Evolutionary conservation across 2,888 invertebrate genomes (phyloP).

Genomic region (Bhutanitis thaidina): DNA sequence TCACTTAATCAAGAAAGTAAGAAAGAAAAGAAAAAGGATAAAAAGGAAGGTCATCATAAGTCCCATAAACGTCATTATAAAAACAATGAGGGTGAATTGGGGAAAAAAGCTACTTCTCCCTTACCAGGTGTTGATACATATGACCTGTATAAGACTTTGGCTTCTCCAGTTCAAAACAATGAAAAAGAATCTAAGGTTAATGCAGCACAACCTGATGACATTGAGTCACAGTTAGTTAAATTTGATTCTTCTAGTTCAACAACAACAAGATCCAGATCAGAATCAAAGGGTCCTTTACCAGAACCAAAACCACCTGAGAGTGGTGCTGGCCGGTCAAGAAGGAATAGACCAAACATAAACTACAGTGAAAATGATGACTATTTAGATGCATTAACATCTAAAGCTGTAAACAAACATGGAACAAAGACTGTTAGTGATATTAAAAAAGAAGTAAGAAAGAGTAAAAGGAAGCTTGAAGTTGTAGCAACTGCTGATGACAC

Average conservation of each 20-base stretch:
- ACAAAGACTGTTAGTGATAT: slow-evolving; percentile 65
- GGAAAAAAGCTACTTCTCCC: slow-evolving; percentile 70
- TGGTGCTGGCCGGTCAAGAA: slow-evolving; percentile 57
- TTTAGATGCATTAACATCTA: slow-evolving; percentile 68
- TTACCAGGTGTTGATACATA: slow-evolving; percentile 70
- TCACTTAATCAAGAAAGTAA: slow-evolving; percentile 59
- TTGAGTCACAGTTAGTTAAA: slow-evolving; percentile 59
- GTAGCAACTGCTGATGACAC: slow-evolving; percentile 35
- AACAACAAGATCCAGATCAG: slow-evolving; percentile 46
- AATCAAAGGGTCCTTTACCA: slow-evolving; percentile 57
- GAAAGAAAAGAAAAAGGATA: slow-evolving; percentile 69
- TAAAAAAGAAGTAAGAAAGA: slow-evolving; percentile 64
- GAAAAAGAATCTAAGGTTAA: slow-evolving; percentile 45
- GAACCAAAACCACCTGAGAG: slow-evolving; percentile 69
- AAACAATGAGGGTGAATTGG: slow-evolving; percentile 55
- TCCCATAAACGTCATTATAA: slow-evolving; percentile 72
- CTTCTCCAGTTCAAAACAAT: slow-evolving; percentile 63
- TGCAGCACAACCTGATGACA: slow-evolving; percentile 47
- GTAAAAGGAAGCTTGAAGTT: slow-evolving; percentile 54
- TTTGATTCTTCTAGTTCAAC: slow-evolving; percentile 49
- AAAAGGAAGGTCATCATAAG: slow-evolving; percentile 75
- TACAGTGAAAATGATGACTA: slow-evolving; percentile 80
- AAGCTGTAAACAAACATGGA: slow-evolving; percentile 49
- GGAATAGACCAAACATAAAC: slow-evolving; percentile 72
- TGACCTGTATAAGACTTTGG: slow-evolving; percentile 74